Evolutionary conservation across 2,888 invertebrate species (phyloP).

Genomic region (Apamea monoglypha): DNA sequence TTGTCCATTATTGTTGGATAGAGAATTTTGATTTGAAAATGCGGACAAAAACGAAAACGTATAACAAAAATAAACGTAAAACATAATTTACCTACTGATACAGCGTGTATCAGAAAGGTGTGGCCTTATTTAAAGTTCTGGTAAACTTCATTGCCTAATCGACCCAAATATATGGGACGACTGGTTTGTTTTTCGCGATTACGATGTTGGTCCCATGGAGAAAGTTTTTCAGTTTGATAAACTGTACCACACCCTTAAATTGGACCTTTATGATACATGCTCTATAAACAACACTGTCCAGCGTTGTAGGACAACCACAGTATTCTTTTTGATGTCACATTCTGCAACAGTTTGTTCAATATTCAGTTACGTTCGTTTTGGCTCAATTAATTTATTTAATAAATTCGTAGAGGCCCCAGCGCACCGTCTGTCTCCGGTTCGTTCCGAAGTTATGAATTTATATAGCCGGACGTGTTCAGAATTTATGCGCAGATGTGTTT

Average conservation of each 20-base stretch:
- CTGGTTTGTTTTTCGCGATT: background rate
- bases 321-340: slow-evolving; percentile 9
- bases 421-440: slow-evolving; percentile 84
- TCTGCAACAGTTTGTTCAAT: slow-evolving; percentile 69
- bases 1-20: slow-evolving; percentile 35
- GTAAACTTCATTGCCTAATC: too few relatives aligned
- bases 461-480: slow-evolving; percentile 87
- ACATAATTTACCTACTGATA: background rate
- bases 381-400: slow-evolving; percentile 88
- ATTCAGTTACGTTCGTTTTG: slow-evolving; percentile 83
- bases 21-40: slow-evolving; percentile 38
- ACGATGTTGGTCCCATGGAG: background rate
- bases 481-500: slow-evolving; percentile 85
- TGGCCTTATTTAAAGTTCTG: background rate
- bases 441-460: slow-evolving; percentile 87
- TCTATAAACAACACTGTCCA: background rate
- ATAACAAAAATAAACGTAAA: background rate
- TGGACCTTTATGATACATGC: background rate
- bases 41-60: slow-evolving; percentile 3
- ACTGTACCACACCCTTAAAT: background rate
- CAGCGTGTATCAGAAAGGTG: background rate
- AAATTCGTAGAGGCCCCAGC: slow-evolving; percentile 83
- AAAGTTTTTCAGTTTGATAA: background rate
- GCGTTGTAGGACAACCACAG: background rate
- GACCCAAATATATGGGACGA: background rate